Base-by-base conservation (phyloP, 2,797 vertebrate species). In the Fistularia commersonii region DNA sequence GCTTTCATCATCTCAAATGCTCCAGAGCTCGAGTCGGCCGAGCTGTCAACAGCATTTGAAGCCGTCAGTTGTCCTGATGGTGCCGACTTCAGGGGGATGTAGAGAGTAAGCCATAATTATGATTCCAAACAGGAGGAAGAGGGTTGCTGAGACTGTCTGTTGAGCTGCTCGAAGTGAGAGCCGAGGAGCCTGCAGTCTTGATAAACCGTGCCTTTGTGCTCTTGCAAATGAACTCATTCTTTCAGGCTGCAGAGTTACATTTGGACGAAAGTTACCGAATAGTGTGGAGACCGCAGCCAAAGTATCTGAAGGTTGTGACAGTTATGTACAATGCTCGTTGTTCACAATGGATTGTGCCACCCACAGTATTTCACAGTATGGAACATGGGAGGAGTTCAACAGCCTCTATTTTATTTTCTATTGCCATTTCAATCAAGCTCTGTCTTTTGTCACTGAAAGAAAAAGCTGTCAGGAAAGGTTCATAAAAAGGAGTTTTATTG, bases 171-270 rank as follows among this genome's bases (percentile, higher is more conserved):
- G 54, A 67, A 44, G 51, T 36, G 51, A 5, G 1, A 66, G 48
- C 3, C 44, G 64, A 41, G 66, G 45, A 72, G 57, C 50, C 64
- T 36, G 57, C 62, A 39, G 74, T 56, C 56, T 52, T 72, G 68
- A 72, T 74, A 61, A 61, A 77, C 54, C 54, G 33, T 43, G 57
- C 62, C 38, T 66, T 76, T 80, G 68, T 74, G 44, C 13, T 57
- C 58, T 68, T 65, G 65, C 61, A 73, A 80, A 76, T 80, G 23
- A 74, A 71, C 67, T 77, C 44, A 3, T 51, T 46, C 64, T 60
- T 74, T 54, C 31, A 35, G 71, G 64, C 72, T 65, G 61, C 60
- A 62, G 66, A 71, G 62, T 58, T 44, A 2, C 15, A 23, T 58
- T 81, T 54, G 13, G 54, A 54, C 32, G 41, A 55, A 58, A 75